Percentiles rank a stretch among this genome's conserved stretches.
phyloP scores from a whole-genome alignment of 2,888 invertebrate genomes.

The Pheosia gnoma region DNA sequence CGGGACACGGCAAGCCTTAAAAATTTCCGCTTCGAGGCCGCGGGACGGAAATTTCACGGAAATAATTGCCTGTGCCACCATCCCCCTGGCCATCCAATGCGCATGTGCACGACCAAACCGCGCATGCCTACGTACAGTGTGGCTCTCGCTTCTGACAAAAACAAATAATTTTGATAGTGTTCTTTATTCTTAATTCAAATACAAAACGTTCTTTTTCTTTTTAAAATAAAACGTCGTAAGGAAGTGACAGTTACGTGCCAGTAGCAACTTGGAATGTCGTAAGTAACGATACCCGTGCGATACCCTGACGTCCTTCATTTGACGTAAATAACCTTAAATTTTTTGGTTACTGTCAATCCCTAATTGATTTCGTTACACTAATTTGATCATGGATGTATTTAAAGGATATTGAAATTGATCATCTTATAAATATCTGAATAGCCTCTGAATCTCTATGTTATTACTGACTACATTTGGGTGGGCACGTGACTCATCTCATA shows the following conservation, averaged over 20 bases:
- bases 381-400: conserved; percentile 19
- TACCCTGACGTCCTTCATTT: conserved; percentile 19
- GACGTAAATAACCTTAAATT: conserved; percentile 36
- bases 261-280: conserved; percentile 24
- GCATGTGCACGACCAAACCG: conserved; percentile 60
- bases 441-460: no score
- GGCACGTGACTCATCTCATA: no score
- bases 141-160: conserved; percentile 56
- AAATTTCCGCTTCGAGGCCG: conserved; percentile 60
- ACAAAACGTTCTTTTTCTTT: conserved; percentile 15
- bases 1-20: conserved; percentile 63
- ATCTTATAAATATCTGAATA: no score
- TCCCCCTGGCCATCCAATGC: conserved; percentile 31
- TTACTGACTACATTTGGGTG: no score
- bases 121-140: conserved; percentile 61
- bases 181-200: conserved; percentile 26
- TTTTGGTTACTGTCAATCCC: conserved; percentile 27
- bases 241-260: conserved; percentile 19
- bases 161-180: conserved; percentile 46
- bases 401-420: no score
- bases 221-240: background rate
- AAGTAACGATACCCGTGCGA: conserved; percentile 29
- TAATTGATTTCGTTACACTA: conserved; percentile 39
- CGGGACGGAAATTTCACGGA: conserved; percentile 70
- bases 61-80: conserved; percentile 62